Base-by-base conservation (phyloP, 2,888 invertebrate genomes). In the Vesta saturnalis region DNA sequence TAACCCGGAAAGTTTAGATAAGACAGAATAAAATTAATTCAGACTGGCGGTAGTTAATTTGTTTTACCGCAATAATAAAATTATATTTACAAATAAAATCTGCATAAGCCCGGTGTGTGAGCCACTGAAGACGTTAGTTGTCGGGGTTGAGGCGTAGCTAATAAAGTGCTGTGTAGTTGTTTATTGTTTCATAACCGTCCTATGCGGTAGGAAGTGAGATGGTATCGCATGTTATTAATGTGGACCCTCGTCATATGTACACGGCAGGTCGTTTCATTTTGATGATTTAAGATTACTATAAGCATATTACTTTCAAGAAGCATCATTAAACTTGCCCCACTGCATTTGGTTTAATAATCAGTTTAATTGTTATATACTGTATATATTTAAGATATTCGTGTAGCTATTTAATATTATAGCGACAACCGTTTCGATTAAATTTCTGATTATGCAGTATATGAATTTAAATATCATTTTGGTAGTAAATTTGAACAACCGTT, bases 281-380 rank as follows among this genome's bases (percentile, higher is more conserved):
- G 79, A 81, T 81, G 81, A 81, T 81, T 81, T 81, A 81, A 81
- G 80, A 80, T 79, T 78, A 77, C 77, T 77, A 75, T 76, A 74
- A 76, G 77, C 77, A 73, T 79, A 81, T 80, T 79, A 78, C 77
- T 78, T 80, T 79, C 78, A 74, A 79, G 77, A 79, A 78, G 77
- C 76, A 78, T 80, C 79, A 78, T 80, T 79, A 78, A 76, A 77
- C 73, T 76, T 74, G 76, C 75, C 74, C 78, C 76, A 75, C 78
- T 77, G 77, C 78, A 79, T 79, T 79, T 79, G 78, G 78, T 78
- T 78, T 79, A 79, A 78, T 79, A 79, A 79, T 79, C 78, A 77
- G 74, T 75, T 72, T 56, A 67, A 69, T 64, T 67, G 72, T 70
- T 63, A 69, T 70, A 70, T 69, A 35, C 47, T 67, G 61, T 67